Conservation (phyloP, 2,888 invertebrate species). For the Gasteruption jaculator region DNA sequence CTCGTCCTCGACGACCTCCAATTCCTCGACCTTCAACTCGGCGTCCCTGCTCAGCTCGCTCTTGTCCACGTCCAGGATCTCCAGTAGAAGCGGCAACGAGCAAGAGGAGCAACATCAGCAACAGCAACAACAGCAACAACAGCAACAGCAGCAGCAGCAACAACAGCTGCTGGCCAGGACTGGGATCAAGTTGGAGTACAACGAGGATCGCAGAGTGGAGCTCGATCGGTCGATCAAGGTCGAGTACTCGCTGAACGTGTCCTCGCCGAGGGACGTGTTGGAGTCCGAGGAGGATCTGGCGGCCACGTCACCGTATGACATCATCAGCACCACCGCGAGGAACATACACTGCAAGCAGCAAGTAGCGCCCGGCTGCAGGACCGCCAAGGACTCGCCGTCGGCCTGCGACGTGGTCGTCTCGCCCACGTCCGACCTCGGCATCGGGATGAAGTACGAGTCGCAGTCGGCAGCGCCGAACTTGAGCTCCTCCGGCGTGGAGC, state of each 20-base stretch:
- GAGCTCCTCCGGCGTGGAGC: slow-evolving; percentile 41
- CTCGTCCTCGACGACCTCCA: slow-evolving; percentile 23
- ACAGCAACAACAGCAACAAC: slow-evolving; percentile 19
- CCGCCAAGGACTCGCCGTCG: slow-evolving; percentile 19
- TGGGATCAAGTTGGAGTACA: no score
- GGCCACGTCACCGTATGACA: slow-evolving; percentile 39
- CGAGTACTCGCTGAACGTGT: slow-evolving; percentile 29
- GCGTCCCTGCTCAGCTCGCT: slow-evolving; percentile 35
- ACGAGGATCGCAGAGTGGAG: slow-evolving; percentile 12
- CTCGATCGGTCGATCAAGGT: slow-evolving; percentile 29
- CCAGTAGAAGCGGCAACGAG: slow-evolving; percentile 27
- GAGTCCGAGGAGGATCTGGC: slow-evolving; percentile 33
- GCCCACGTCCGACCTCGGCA: slow-evolving; percentile 31
- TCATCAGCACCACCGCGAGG: slow-evolving; percentile 28
- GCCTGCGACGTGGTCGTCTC: slow-evolving; percentile 27
- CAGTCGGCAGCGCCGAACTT: slow-evolving; percentile 42
- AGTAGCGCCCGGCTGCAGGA: slow-evolving; percentile 20
- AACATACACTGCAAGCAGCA: slow-evolving; percentile 21
- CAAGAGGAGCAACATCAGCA: slow-evolving; percentile 23
- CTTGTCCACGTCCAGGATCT: slow-evolving; percentile 33
- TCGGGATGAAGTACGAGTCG: slow-evolving; percentile 49
- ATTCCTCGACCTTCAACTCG: slow-evolving; percentile 29
- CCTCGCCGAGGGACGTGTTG: slow-evolving; percentile 32
- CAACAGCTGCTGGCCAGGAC: slow-evolving; percentile 19
- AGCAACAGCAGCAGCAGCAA: slow-evolving; percentile 17